Conservation (phyloP, 2,888 invertebrate genomes). For the Habrosyne pyritoides region DNA sequence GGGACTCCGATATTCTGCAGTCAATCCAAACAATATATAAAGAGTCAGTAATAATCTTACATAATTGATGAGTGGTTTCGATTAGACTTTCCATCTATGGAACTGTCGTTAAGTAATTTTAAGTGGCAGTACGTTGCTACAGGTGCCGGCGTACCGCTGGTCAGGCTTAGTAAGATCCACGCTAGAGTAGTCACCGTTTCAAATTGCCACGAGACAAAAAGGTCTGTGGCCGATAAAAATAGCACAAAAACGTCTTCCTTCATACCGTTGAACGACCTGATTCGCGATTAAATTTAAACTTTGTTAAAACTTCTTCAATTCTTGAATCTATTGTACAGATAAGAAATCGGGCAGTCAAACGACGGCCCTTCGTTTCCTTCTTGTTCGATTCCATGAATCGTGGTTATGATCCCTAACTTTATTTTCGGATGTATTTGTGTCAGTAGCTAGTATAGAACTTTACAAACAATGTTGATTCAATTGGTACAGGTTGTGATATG, state of each 20-base stretch:
- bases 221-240: slow-evolving; percentile 46
- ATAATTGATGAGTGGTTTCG: slow-evolving; percentile 29
- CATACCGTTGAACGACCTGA: slow-evolving; percentile 79
- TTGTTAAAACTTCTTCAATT: slow-evolving; percentile 77
- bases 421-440: slow-evolving; percentile 81
- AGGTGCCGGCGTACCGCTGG: slow-evolving; percentile 44
- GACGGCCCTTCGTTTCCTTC: slow-evolving; percentile 75
- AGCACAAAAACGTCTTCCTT: slow-evolving; percentile 84
- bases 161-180: slow-evolving; percentile 51
- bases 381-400: slow-evolving; percentile 83
- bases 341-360: slow-evolving; percentile 75
- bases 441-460: slow-evolving; percentile 83
- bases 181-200: slow-evolving; percentile 65
- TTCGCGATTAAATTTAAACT: slow-evolving; percentile 76
- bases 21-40: background rate
- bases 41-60: slow-evolving; percentile 11
- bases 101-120: slow-evolving; percentile 41
- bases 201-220: slow-evolving; percentile 43
- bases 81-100: slow-evolving; percentile 43
- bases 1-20: slow-evolving; percentile 25
- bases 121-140: slow-evolving; percentile 58
- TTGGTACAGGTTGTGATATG: slow-evolving; percentile 84
- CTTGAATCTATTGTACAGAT: slow-evolving; percentile 79
- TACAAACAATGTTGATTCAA: slow-evolving; percentile 84
- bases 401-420: slow-evolving; percentile 79